These are phyloP conservation scores for Saxidomus purpurata DNA, from an alignment of 1,140 invertebrate genomes.

Conservation along the genomic window DNA sequence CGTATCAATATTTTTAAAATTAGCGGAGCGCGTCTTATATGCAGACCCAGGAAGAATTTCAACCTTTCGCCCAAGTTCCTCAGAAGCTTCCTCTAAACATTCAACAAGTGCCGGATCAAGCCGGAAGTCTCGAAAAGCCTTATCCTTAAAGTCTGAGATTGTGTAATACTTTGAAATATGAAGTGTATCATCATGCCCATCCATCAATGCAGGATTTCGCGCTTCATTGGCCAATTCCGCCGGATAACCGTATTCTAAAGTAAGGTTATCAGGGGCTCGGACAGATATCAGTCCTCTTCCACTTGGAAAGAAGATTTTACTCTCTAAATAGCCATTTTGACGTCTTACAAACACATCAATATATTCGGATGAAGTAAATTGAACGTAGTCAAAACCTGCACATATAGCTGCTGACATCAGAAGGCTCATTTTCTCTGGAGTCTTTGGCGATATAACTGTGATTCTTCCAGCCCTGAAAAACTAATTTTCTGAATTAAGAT, in stretches of 20 bases:
- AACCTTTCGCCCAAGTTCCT: background rate
- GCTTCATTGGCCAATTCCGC: background rate
- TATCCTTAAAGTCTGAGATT: background rate
- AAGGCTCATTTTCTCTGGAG: background rate
- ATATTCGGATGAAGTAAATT: background rate
- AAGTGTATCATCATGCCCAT: background rate
- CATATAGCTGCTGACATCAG: background rate
- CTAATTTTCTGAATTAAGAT: too few species aligned
- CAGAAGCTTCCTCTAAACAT: background rate
- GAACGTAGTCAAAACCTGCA: conserved; percentile 9
- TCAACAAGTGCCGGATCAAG: background rate
- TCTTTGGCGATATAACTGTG: background rate
- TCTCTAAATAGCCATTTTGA: background rate
- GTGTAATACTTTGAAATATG: background rate
- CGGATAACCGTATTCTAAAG: background rate
- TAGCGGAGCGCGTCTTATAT: background rate
- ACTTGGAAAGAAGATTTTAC: background rate
- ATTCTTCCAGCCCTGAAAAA: background rate
- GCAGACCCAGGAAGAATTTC: background rate
- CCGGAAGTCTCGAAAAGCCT: background rate
- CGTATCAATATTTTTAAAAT: background rate
- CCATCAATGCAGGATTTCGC: background rate
- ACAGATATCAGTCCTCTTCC: background rate
- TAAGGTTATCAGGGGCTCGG: background rate
- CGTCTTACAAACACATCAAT: background rate